Evolutionary conservation across 2,888 invertebrate species (phyloP), one percentile per base, ranked within the genome.

Genomic region (Callinectes sapidus): DNA sequence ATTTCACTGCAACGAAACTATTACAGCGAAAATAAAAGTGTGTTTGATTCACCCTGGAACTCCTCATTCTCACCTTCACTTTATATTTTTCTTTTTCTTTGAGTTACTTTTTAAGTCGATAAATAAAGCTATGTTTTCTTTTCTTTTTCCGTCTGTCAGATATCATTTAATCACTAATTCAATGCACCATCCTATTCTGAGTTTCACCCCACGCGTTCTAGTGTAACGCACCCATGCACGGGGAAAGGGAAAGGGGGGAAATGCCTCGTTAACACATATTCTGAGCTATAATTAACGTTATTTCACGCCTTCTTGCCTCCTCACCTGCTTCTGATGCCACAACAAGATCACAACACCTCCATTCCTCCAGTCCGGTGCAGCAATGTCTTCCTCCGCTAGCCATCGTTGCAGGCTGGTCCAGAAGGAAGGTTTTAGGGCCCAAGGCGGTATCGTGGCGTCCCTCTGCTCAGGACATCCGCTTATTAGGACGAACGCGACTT

Each of bases 391-490:
- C 35, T 32, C 81, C 35, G 16, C 71, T 35, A 14, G 81, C 16
- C 35, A 35, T 35, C 81, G 13, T 35, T 81, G 81, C 81, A 81
- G 81, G 81, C 35, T 35, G 18, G 14, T 35, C 81, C 16, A 81
- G 13, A 61, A 61, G 61, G 81, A 28, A 28, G 81, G 35, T 81
- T 28, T 71, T 32, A 81, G 81, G 81, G 35, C 81, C 81, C 35
- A 32, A 16, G 81, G 81, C 81, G 35, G 18, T 81, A 71, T 32
- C 61, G 28, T n/a, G 71, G 71, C 81, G 81, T 81, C 81, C 35
- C 35, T 32, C 35, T 13, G 81, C 81, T 81, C 81, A 81, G 81
- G 81, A 81, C 81, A 81, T 81, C 81, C 81, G 81, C 35, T 81
- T 81, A 81, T 81, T 81, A 81, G 81, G 81, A 35, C 32, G 16